phyloP scores from a whole-genome alignment of 2,888 invertebrate genomes.

The Lepidochitona cinerea region DNA sequence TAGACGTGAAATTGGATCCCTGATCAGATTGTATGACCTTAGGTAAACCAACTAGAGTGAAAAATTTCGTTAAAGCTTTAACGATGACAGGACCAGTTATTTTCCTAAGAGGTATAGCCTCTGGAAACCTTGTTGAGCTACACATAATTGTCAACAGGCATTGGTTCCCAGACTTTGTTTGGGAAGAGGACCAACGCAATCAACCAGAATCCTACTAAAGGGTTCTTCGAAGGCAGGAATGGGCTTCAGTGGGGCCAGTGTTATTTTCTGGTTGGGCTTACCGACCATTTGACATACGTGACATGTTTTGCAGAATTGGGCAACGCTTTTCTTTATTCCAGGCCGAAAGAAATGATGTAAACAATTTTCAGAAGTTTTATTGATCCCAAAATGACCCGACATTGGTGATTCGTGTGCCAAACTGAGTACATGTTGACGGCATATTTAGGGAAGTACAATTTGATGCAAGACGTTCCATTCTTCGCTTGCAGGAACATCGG shows the following conservation, averaged over 20 bases:
- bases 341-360: slow-evolving; percentile 26
- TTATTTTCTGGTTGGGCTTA: slow-evolving; percentile 26
- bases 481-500: slow-evolving; percentile 12
- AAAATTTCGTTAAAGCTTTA: slow-evolving; percentile 30
- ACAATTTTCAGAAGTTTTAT: slow-evolving; percentile 18
- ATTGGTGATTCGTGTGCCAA: slow-evolving; percentile 26
- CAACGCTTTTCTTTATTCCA: slow-evolving; percentile 14
- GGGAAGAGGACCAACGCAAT: slow-evolving; percentile 33
- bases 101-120: slow-evolving; percentile 40
- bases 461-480: slow-evolving; percentile 15
- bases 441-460: slow-evolving; percentile 15
- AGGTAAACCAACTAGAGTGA: slow-evolving; percentile 32
- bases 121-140: slow-evolving; percentile 31
- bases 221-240: too few relatives aligned
- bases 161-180: slow-evolving; percentile 22
- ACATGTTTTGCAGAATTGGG: too few relatives aligned
- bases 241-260: too few relatives aligned
- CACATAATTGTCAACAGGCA: slow-evolving; percentile 32
- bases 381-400: slow-evolving; percentile 26
- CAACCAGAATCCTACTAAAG: slow-evolving; percentile 25
- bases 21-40: slow-evolving; percentile 33
- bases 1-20: slow-evolving; percentile 35
- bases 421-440: slow-evolving; percentile 13
- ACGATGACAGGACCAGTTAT: slow-evolving; percentile 30
- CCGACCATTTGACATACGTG: slow-evolving; percentile 23